phyloP scores from a whole-genome alignment of 1,140 invertebrate species.

The Eriosoma lanigerum region DNA sequence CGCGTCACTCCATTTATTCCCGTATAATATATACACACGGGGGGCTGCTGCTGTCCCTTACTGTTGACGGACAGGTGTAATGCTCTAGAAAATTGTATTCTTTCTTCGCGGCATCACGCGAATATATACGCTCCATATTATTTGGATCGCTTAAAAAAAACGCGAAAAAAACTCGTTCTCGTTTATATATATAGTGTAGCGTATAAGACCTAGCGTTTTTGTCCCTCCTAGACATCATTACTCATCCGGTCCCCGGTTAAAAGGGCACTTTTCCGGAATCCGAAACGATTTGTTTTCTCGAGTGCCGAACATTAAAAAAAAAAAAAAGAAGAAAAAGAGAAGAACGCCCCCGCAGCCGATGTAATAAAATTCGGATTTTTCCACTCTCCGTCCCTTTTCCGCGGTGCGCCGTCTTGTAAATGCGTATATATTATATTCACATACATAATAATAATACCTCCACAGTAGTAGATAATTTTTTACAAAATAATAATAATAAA shows the following conservation, averaged over 20 bases:
- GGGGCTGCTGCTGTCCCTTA: neutral
- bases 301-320: conserved; percentile 52
- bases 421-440: too few species aligned
- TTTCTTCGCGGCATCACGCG: conserved; percentile 1
- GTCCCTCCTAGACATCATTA: conserved; percentile 51
- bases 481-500: neutral
- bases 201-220: conserved; percentile 28
- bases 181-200: neutral
- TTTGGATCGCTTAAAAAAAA: conserved; percentile 27
- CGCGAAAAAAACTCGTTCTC: neutral
- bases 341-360: conserved; percentile 5
- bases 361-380: conserved; percentile 41
- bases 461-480: neutral
- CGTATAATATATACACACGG: neutral
- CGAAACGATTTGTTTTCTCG: conserved; percentile 51
- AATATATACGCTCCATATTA: conserved; percentile 10
- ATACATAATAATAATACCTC: neutral
- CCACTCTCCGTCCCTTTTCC: too few species aligned
- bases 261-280: conserved; percentile 51
- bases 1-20: conserved; percentile 17
- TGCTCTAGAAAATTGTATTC: conserved; percentile 52
- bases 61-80: conserved; percentile 50
- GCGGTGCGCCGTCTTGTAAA: too few species aligned
- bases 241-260: conserved; percentile 51
- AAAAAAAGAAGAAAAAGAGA: conserved; percentile 1